phyloP scores from a whole-genome alignment of 2,113 vertebrate genomes.

The Oncorhynchus gorbuscha region DNA sequence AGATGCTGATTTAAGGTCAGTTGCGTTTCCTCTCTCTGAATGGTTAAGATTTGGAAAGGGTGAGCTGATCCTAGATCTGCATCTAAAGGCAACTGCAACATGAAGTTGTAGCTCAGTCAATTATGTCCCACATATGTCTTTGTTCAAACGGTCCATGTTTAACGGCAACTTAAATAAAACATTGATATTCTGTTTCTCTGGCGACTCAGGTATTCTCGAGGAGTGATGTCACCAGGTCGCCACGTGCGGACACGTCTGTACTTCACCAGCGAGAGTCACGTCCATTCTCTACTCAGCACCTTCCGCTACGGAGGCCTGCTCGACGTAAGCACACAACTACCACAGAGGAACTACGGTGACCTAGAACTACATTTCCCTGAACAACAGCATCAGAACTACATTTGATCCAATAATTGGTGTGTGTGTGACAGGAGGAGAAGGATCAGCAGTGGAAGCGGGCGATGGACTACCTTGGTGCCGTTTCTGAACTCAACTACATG shows the following conservation, averaged over 20 bases:
- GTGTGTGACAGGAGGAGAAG: conserved; percentile 82
- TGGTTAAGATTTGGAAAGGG: too few relatives aligned
- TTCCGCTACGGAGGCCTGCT: conserved; percentile 95
- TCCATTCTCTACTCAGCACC: conserved; percentile 94
- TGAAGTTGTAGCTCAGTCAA: too few relatives aligned
- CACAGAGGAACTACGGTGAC: background rate
- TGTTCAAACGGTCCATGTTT: background rate
- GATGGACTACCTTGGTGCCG: conserved; percentile 96
- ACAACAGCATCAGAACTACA: background rate
- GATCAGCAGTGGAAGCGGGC: conserved; percentile 97
- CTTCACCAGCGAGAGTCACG: conserved; percentile 97
- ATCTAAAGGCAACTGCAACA: too few relatives aligned
- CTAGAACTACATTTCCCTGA: background rate
- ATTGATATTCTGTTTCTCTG: conserved; percentile 4
- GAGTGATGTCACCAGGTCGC: conserved; percentile 93
- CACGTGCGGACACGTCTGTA: conserved; percentile 94
- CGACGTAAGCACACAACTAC: conserved; percentile 78
- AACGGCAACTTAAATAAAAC: background rate
- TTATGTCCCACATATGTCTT: too few relatives aligned
- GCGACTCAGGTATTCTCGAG: conserved; percentile 87
- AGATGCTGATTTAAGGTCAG: too few relatives aligned
- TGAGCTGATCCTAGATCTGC: too few relatives aligned
- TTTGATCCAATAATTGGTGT: background rate
- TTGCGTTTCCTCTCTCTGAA: too few relatives aligned
- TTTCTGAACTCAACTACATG: conserved; percentile 99